These are phyloP conservation scores for Meliscaeva auricollis DNA, from an alignment of 2,888 invertebrate genomes.

Conservation along the genomic window DNA sequence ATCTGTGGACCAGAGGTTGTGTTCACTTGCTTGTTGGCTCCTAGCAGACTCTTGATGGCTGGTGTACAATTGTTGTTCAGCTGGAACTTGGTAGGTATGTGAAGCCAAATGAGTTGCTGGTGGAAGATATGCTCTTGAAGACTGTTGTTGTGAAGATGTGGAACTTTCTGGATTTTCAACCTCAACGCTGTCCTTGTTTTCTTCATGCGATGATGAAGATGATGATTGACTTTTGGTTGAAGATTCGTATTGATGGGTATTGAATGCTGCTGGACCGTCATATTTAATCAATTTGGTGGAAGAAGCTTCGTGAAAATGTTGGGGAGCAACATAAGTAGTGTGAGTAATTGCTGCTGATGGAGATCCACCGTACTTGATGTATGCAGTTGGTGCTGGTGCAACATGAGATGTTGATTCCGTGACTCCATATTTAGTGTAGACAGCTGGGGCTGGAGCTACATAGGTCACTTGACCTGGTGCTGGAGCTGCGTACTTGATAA, in stretches of 20 bases:
- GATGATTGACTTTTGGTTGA: neutral
- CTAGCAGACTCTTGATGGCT: slow-evolving; percentile 37
- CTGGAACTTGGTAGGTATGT: slow-evolving; percentile 24
- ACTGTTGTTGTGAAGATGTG: neutral
- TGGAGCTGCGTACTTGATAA: slow-evolving; percentile 20
- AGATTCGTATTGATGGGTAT: slow-evolving; percentile 12
- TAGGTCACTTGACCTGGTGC: slow-evolving; percentile 66
- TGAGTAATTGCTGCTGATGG: slow-evolving; percentile 76
- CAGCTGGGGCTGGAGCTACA: slow-evolving; percentile 71
- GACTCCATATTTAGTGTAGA: slow-evolving; percentile 28
- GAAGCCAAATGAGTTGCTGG: slow-evolving; percentile 31
- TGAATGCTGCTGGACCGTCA: slow-evolving; percentile 13
- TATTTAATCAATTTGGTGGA: slow-evolving; percentile 8
- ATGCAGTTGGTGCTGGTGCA: slow-evolving; percentile 77
- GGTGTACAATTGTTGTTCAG: neutral
- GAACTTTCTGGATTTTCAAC: slow-evolving; percentile 5
- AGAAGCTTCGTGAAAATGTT: neutral
- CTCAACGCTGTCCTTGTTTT: slow-evolving; percentile 46
- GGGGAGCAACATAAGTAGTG: slow-evolving; percentile 37
- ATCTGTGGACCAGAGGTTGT: slow-evolving; percentile 84
- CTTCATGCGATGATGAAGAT: slow-evolving; percentile 6
- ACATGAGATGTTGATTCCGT: slow-evolving; percentile 40
- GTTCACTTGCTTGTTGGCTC: slow-evolving; percentile 21
- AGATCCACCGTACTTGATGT: slow-evolving; percentile 79
- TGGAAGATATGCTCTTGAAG: slow-evolving; percentile 15